Evolutionary conservation across 1,140 invertebrate species (phyloP).

Genomic region (Drosophila guanche): DNA sequence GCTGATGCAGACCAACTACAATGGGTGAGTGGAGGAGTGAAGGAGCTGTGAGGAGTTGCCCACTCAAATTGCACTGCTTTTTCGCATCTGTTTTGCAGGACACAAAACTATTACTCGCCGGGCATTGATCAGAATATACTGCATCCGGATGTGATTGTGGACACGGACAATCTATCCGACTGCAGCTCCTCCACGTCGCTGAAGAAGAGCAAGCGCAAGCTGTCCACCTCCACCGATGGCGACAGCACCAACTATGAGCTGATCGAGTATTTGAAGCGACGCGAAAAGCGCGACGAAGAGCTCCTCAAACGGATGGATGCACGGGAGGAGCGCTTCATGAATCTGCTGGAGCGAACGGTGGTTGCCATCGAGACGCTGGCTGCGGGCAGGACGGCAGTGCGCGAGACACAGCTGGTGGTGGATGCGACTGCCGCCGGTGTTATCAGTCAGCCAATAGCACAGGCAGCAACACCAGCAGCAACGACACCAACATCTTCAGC

Average conservation of each 20-base stretch:
- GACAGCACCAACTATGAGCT: slow-evolving; percentile 83
- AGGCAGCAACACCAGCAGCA: background rate
- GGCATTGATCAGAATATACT: slow-evolving; percentile 75
- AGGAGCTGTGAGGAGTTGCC: too few relatives aligned
- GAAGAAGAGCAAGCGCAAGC: slow-evolving; percentile 72
- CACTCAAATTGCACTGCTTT: background rate
- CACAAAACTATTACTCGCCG: slow-evolving; percentile 77
- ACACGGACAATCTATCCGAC: slow-evolving; percentile 80
- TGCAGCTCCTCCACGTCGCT: slow-evolving; percentile 69
- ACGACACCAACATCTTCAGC: too few relatives aligned
- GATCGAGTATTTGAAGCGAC: slow-evolving; percentile 79
- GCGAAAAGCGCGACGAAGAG: slow-evolving; percentile 79
- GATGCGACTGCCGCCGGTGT: too few relatives aligned
- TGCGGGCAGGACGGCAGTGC: slow-evolving; percentile 8
- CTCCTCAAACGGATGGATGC: slow-evolving; percentile 79
- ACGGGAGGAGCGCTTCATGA: slow-evolving; percentile 74
- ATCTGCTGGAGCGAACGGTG: slow-evolving; percentile 75
- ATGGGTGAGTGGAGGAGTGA: slow-evolving; percentile 59
- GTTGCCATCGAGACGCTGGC: slow-evolving; percentile 75
- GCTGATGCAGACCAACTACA: slow-evolving; percentile 79
- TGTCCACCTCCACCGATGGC: slow-evolving; percentile 78
- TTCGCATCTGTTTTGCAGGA: slow-evolving; percentile 25
- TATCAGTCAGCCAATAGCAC: background rate
- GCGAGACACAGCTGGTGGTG: background rate
- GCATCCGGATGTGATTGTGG: slow-evolving; percentile 81